These are phyloP conservation scores for Prunella strophiata DNA, from an alignment of 2,797 vertebrate species.

Conservation along the genomic window DNA sequence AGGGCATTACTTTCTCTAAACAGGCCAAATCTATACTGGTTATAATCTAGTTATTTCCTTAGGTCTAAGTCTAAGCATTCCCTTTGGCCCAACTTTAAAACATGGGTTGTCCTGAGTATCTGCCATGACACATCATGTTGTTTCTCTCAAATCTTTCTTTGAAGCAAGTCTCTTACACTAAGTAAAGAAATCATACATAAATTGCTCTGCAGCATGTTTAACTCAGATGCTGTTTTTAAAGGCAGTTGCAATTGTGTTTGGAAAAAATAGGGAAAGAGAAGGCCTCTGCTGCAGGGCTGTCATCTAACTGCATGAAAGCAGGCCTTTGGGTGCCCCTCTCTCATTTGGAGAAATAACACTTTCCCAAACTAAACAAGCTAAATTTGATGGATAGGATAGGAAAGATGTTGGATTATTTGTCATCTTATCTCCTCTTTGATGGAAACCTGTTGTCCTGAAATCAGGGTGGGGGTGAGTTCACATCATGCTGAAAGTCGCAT, in stretches of 20 bases:
- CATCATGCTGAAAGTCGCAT: neutral
- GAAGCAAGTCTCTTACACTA: neutral
- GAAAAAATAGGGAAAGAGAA: neutral
- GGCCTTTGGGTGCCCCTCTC: neutral
- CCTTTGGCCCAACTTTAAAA: neutral
- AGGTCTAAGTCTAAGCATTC: neutral
- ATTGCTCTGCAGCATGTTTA: neutral
- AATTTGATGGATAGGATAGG: neutral
- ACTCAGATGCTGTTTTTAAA: neutral
- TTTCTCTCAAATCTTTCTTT: neutral
- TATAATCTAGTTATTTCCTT: neutral
- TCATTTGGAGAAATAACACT: neutral
- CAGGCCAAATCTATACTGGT: neutral
- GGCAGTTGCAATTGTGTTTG: neutral
- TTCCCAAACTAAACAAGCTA: rapidly evolving
- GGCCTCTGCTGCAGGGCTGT: neutral
- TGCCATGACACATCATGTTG: neutral
- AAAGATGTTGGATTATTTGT: neutral
- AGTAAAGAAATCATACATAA: neutral
- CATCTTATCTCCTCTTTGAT: neutral
- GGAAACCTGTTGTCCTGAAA: neutral
- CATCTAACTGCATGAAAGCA: neutral
- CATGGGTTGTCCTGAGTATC: neutral
- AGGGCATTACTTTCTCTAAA: neutral
- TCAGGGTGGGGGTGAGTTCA: neutral